phyloP scores from a whole-genome alignment of 2,113 vertebrate species.

The Asarcornis scutulata region DNA sequence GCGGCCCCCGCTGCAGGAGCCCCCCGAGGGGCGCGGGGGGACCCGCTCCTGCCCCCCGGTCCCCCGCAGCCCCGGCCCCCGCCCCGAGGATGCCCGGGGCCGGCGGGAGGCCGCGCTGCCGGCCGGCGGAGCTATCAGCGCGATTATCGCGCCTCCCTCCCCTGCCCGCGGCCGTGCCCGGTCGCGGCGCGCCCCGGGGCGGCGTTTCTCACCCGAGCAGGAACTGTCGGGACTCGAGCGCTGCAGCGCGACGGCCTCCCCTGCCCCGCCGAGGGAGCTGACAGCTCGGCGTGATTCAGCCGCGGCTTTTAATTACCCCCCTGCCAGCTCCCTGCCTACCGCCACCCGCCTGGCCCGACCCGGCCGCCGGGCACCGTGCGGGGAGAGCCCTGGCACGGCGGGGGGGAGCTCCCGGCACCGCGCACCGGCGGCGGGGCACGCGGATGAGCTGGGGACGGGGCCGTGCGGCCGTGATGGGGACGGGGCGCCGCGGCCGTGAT shows the following conservation, averaged over 20 bases:
- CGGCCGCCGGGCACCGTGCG: not conserved
- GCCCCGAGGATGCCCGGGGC: not conserved
- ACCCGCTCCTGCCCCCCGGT: not conserved
- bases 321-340: constrained; percentile 33
- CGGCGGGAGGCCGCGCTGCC: not conserved
- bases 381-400: not conserved
- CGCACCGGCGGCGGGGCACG: not conserved
- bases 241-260: not conserved
- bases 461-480: not conserved
- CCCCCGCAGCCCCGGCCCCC: not conserved
- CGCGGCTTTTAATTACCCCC: constrained; percentile 34
- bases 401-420: not conserved
- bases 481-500: not conserved
- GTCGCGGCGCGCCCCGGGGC: not conserved
- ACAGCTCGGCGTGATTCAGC: not conserved
- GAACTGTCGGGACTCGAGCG: constrained; percentile 14
- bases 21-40: fast-evolving
- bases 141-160: constrained; percentile 24
- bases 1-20: not conserved
- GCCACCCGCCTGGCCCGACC: not conserved
- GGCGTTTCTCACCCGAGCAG: not conserved
- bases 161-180: not conserved
- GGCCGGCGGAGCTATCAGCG: not conserved
- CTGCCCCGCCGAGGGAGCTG: not conserved
- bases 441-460: not conserved